phyloP scores from a whole-genome alignment of 35 echinoderm and acorn worm genomes.

The Hemicentrotus pulcherrimus region DNA sequence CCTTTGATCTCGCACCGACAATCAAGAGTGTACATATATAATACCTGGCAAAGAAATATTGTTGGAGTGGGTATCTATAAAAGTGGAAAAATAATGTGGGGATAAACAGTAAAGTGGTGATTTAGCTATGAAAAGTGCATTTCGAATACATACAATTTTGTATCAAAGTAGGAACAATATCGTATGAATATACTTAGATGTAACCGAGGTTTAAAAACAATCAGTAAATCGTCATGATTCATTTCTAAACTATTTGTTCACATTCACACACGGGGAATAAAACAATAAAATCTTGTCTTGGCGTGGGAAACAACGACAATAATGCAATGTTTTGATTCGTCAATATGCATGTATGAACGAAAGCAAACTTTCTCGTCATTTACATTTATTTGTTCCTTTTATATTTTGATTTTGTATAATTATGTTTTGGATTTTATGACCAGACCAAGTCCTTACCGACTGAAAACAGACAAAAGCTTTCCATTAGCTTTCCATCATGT shows the following conservation, averaged over 20 bases:
- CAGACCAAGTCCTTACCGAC: no score
- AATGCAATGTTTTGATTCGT: neutral
- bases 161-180: neutral
- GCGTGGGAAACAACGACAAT: neutral
- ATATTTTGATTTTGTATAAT: no score
- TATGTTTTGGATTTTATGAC: no score
- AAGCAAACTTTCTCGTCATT: neutral
- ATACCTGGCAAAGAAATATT: constrained; percentile 18
- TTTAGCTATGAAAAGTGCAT: neutral
- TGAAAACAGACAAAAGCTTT: no score
- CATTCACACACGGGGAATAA: neutral
- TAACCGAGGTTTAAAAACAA: neutral
- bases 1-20: neutral
- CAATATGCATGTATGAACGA: neutral
- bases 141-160: neutral
- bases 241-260: neutral
- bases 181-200: neutral
- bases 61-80: constrained; percentile 1
- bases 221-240: neutral
- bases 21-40: neutral
- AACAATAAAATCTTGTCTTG: neutral
- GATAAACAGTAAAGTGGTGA: neutral
- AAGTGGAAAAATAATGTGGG: neutral
- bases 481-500: no score
- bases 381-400: no score